phyloP scores from a whole-genome alignment of 2,888 invertebrate species.

The Drosophila imparisetae region DNA sequence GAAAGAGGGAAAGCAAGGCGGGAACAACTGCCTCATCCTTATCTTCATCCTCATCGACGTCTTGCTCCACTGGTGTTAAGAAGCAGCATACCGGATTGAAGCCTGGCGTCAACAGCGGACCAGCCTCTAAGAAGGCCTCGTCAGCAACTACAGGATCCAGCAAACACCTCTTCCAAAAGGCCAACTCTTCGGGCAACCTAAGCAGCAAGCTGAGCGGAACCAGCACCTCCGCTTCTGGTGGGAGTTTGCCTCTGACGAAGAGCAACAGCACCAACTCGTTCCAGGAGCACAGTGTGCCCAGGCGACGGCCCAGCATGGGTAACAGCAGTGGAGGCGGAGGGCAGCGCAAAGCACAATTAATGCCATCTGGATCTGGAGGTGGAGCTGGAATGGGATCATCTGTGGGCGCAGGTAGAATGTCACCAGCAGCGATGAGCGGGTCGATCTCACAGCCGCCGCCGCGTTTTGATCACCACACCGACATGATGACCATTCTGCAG shows the following conservation, averaged over 20 bases:
- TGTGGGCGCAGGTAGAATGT: constrained; percentile 44
- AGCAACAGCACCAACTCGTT: constrained; percentile 84
- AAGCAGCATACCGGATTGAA: constrained; percentile 92
- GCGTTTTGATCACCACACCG: constrained; percentile 81
- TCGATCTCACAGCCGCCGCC: constrained; percentile 80
- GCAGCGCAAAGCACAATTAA: constrained; percentile 49
- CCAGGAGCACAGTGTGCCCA: constrained; percentile 64
- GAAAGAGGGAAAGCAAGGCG: constrained; percentile 36
- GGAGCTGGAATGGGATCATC: constrained; percentile 23
- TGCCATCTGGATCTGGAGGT: constrained; percentile 9
- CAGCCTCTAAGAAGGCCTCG: constrained; percentile 89
- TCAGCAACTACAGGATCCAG: constrained; percentile 83
- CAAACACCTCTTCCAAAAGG: constrained; percentile 84
- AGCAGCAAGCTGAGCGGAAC: constrained; percentile 73
- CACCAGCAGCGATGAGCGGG: constrained; percentile 61
- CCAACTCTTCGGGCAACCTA: constrained; percentile 83
- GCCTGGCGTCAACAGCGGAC: constrained; percentile 94
- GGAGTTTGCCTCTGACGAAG: constrained; percentile 74
- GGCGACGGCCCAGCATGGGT: constrained; percentile 68
- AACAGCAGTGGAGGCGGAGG: constrained; percentile 32
- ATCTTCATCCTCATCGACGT: neutral
- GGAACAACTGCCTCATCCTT: constrained; percentile 15
- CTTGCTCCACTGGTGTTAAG: constrained; percentile 52
- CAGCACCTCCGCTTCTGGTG: constrained; percentile 40
- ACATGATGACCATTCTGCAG: constrained; percentile 86